Evolutionary conservation across 2,113 vertebrate species (phyloP).

Genomic region (Haemorhous mexicanus): DNA sequence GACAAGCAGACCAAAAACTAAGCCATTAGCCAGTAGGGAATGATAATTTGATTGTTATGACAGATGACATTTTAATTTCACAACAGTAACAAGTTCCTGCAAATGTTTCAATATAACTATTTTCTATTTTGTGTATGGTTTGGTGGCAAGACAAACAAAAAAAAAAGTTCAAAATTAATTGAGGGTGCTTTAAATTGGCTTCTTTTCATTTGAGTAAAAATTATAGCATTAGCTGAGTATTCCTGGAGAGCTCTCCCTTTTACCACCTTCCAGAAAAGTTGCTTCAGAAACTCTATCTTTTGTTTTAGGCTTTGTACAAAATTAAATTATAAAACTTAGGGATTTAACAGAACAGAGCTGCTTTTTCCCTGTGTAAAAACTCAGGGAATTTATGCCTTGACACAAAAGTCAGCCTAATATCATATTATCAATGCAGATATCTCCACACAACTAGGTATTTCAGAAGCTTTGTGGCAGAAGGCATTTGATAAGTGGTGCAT

Average conservation of each 20-base stretch:
- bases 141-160: not conserved
- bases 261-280: not conserved
- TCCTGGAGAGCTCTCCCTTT: not conserved
- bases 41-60: not conserved
- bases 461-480: not conserved
- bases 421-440: not conserved
- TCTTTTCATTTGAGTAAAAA: not conserved
- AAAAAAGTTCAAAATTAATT: not conserved
- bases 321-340: not conserved
- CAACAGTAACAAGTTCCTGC: not conserved
- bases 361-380: not conserved
- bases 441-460: not conserved
- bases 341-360: not conserved
- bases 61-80: not conserved
- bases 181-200: accelerated
- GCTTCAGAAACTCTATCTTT: not conserved
- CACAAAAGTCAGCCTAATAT: not conserved
- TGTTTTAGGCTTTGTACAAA: not conserved
- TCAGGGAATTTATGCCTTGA: not conserved
- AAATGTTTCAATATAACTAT: not conserved
- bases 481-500: not conserved
- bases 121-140: not conserved
- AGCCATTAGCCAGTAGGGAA: not conserved
- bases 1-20: not conserved
- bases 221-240: not conserved